These are phyloP conservation scores for Vultur gryphus DNA, from an alignment of 2,797 vertebrate genomes.

Conservation along the genomic window DNA sequence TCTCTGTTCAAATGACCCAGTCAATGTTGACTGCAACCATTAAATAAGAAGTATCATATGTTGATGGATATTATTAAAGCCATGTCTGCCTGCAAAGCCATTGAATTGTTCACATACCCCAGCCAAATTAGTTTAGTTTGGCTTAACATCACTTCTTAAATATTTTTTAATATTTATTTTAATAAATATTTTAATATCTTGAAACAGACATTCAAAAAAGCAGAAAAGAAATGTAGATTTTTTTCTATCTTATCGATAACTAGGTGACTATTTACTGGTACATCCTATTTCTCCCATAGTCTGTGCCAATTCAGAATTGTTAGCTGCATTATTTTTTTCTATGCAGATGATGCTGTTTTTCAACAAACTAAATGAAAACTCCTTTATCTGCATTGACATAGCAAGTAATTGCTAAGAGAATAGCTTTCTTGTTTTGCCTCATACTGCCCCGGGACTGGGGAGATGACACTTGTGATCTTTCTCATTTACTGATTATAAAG, in stretches of 20 bases:
- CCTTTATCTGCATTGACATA: constrained; percentile 63
- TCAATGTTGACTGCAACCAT: neutral
- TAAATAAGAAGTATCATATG: neutral
- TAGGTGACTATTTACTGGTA: neutral
- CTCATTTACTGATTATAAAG: constrained; percentile 79
- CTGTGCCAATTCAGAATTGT: neutral
- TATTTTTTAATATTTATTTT: neutral
- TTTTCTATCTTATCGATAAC: neutral
- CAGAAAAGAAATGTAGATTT: neutral
- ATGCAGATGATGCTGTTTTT: constrained; percentile 31
- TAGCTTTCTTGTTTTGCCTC: constrained; percentile 53
- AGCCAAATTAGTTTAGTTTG: neutral
- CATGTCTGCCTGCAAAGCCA: neutral
- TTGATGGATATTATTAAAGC: neutral
- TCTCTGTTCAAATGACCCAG: neutral
- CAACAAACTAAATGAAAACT: constrained; percentile 61
- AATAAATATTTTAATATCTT: neutral
- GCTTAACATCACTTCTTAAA: neutral
- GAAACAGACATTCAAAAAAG: neutral
- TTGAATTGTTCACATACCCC: neutral
- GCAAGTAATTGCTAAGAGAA: constrained; percentile 44
- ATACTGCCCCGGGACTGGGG: constrained; percentile 42
- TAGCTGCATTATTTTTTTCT: neutral
- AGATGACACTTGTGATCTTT: constrained; percentile 65
- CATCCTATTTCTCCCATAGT: neutral